Base-by-base conservation (phyloP, 1,140 invertebrate species). In the Meloidogyne chitwoodi region DNA sequence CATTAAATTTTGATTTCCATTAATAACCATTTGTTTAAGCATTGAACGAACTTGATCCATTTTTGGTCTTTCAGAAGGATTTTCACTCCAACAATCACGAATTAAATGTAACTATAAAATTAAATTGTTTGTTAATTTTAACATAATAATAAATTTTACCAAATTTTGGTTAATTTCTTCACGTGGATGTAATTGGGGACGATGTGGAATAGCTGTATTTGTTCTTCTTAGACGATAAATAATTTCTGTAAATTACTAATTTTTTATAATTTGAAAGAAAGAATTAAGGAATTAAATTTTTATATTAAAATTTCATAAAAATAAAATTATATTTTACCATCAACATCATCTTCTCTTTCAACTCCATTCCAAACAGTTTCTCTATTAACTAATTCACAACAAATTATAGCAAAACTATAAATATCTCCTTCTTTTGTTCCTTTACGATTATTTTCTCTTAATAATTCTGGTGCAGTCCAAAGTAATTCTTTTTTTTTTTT, bases 1-100 rank as follows among this genome's bases (percentile, higher is more conserved):
- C 82, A 93, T 92, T 74, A 93, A 93, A 85, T 93, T 93, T 22
- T 92, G 90, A 87, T 93, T 93, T 61, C 65, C 27, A 6, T 77
- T 44, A 80, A 66, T 80, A 24, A 77, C 81, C 77, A 81, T 79
- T 26, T 76, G 73, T 27, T 76, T 72, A 19, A 80, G 38, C n/a
- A 78, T 41, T 19, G 69, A 63, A 11, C 78, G 77, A 5, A 83
- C 65, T 38, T 48, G 65, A 26, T 72, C 73, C 22, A 84, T 83
- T 67, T 61, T 79, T 2, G 82, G 82, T 68, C 82, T 41, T 61
- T 83, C 82, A n/a, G 56, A 64, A n/a, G 83, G 75, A 62, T 73
- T 68, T 64, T 83, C 81, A 22, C 65, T 76, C 82, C 82, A 83
- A 34, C 82, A 83, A 64, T 83, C 81, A 4, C 83, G 64, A n/a